Percentiles rank a stretch among this genome's conserved stretches.
phyloP scores from a whole-genome alignment of 2,888 invertebrate species.

The Drosophila nr. medialis region DNA sequence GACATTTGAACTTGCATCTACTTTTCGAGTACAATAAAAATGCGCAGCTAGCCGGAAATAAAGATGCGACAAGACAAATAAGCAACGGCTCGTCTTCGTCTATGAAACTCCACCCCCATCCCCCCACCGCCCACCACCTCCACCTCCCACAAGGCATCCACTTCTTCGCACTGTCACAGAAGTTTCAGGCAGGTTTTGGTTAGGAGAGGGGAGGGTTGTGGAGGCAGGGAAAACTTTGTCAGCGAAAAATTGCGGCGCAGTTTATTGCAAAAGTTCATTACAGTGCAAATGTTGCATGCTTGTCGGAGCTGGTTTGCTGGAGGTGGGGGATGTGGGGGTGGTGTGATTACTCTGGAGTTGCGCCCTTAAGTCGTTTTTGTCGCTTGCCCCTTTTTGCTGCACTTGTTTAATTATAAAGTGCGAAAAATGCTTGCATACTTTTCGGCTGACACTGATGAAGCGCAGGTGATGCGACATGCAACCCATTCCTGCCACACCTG shows the following conservation, averaged over 20 bases:
- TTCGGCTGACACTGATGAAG: slow-evolving; percentile 75
- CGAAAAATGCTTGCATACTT: slow-evolving; percentile 79
- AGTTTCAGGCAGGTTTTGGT: slow-evolving; percentile 3
- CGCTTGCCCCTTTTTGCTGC: slow-evolving; percentile 50
- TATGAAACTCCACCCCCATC: not conserved
- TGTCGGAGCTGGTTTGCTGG: slow-evolving; percentile 16
- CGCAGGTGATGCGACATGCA: slow-evolving; percentile 68
- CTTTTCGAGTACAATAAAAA: slow-evolving; percentile 75
- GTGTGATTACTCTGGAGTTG: not conserved
- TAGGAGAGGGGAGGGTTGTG: not conserved
- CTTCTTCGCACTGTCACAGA: slow-evolving; percentile 7
- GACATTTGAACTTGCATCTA: slow-evolving; percentile 78
- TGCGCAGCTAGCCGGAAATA: slow-evolving; percentile 78
- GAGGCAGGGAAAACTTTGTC: slow-evolving; percentile 65
- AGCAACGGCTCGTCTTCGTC: slow-evolving; percentile 41
- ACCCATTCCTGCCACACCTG: not conserved
- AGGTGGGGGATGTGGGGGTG: not conserved
- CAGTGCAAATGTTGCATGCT: slow-evolving; percentile 76
- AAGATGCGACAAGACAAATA: slow-evolving; percentile 75
- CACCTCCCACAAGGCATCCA: not conserved
- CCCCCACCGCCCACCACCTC: not conserved
- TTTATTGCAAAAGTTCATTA: slow-evolving; percentile 80
- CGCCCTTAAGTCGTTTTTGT: slow-evolving; percentile 64
- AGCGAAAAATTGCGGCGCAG: slow-evolving; percentile 79
- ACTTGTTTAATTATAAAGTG: slow-evolving; percentile 80